These are phyloP conservation scores for Oryzias celebensis DNA, from an alignment of 2,113 vertebrate genomes.

Conservation along the genomic window DNA sequence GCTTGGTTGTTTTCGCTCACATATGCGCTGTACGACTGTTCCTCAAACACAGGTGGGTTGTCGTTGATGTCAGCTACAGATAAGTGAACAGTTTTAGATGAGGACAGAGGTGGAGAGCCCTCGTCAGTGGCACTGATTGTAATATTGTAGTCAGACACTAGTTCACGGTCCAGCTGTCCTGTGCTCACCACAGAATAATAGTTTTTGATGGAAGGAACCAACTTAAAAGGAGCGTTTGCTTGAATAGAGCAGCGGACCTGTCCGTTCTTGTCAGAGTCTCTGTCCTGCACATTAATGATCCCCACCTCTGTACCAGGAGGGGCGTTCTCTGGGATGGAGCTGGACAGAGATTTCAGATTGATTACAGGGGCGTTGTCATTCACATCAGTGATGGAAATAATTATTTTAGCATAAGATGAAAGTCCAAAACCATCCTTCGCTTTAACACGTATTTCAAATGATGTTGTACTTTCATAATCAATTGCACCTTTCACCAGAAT, in stretches of 20 bases:
- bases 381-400: too few species aligned
- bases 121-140: conserved; percentile 68
- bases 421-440: too few species aligned
- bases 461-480: too few species aligned
- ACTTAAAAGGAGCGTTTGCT: conserved; percentile 67
- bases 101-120: conserved; percentile 72
- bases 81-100: conserved; percentile 28
- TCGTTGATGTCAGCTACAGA: conserved; percentile 66
- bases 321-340: too few species aligned
- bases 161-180: conserved; percentile 63
- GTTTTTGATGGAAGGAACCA: conserved; percentile 73
- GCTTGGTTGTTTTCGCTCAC: too few species aligned
- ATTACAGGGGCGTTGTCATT: too few species aligned
- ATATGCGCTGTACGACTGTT: too few species aligned
- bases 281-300: neutral
- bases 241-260: conserved; percentile 58
- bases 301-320: too few species aligned
- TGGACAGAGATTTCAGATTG: too few species aligned
- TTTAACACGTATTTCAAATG: too few species aligned
- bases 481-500: too few species aligned
- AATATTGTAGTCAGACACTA: conserved; percentile 63
- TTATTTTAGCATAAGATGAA: too few species aligned
- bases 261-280: conserved; percentile 57
- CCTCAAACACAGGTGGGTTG: conserved; percentile 63
- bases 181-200: conserved; percentile 67